Evolutionary conservation across 1,140 invertebrate species (phyloP), one percentile per base, ranked within the genome.

Genomic region (Elysia chlorotica): DNA sequence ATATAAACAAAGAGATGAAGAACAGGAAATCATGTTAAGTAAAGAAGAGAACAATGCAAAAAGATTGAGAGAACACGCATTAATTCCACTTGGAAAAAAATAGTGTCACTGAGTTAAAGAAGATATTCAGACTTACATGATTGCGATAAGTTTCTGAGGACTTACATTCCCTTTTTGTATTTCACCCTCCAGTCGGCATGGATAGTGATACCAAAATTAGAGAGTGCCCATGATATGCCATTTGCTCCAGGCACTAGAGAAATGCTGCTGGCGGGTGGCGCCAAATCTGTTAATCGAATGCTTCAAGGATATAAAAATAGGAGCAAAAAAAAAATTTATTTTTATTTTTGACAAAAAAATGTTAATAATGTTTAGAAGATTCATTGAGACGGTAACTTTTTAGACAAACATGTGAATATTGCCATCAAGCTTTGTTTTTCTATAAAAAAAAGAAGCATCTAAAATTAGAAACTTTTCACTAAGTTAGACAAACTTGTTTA

Each of bases 161-260:
- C 71, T 71, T 19, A 72, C 70, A 37, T 54, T 65, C 37, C 70
- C 30, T 65, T 31, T 28, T 41, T 73, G 71, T 73, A 73, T 17
- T 65, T 65, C 0, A 53, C 71, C 5, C 48, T 21, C 71, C 71
- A 73, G 53, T 73, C 62, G 30, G 71, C 62, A 25, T 57, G 48
- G 31, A 73, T 31, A 23, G 25, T 73, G 35, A 73, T 36, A 28
- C 62, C 63, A 38, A 65, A 36, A 30, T 66, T 73, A 38, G 31
- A 21, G 0, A 65, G n/a, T 25, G 63, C 31, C 71, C 41, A 59
- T 5, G 62, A 35, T 23, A 73, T 33, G 4, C 71, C 71, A 68
- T 54, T 68, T 3, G 5, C 19, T 1, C 23, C n/a, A 14, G 63
- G 71, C 23, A 48, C 23, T 23, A 66, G 35, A 2, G 31, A 30